A percentile compares a stretch with the other conserved stretches of the same genome.
Conservation (phyloP, 2,113 vertebrate genomes). For the Anser cygnoides region DNA sequence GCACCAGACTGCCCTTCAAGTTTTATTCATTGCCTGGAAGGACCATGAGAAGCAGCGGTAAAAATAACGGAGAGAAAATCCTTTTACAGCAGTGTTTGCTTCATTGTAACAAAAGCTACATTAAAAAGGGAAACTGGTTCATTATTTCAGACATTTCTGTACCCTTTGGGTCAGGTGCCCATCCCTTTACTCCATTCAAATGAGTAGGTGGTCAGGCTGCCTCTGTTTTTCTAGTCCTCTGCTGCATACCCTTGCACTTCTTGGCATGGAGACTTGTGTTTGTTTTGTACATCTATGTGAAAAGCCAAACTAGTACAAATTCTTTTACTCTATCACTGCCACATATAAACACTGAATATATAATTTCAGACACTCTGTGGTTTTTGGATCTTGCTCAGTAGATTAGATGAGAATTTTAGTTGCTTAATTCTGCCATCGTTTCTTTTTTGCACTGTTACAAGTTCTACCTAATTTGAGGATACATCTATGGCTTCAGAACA, state of each 20-base stretch:
- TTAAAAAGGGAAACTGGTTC: not conserved
- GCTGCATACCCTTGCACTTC: not conserved
- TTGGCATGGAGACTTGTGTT: slow-evolving; percentile 45
- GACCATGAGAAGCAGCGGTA: not conserved
- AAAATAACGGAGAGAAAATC: not conserved
- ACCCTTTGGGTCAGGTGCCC: not conserved
- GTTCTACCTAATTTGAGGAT: slow-evolving; percentile 36
- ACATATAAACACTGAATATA: slow-evolving; percentile 48
- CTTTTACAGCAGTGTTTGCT: not conserved
- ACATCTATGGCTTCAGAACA: not conserved
- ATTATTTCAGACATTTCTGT: not conserved
- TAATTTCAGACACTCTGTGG: slow-evolving; percentile 54
- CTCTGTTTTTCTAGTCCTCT: not conserved
- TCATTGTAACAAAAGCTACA: not conserved
- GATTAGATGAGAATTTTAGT: slow-evolving; percentile 59
- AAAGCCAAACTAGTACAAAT: slow-evolving; percentile 63
- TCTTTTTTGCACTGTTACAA: slow-evolving; percentile 44
- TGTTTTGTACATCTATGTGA: slow-evolving; percentile 53
- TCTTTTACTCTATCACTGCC: slow-evolving; percentile 53
- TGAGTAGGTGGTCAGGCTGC: not conserved
- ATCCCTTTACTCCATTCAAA: not conserved
- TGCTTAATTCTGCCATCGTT: slow-evolving; percentile 40
- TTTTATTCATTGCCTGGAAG: slow-evolving; percentile 3
- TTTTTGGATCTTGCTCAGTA: slow-evolving; percentile 60
- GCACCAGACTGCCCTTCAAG: not conserved